Evolutionary conservation across 1,140 invertebrate species (phyloP).

Genomic region (Bilobella aurantiaca): DNA sequence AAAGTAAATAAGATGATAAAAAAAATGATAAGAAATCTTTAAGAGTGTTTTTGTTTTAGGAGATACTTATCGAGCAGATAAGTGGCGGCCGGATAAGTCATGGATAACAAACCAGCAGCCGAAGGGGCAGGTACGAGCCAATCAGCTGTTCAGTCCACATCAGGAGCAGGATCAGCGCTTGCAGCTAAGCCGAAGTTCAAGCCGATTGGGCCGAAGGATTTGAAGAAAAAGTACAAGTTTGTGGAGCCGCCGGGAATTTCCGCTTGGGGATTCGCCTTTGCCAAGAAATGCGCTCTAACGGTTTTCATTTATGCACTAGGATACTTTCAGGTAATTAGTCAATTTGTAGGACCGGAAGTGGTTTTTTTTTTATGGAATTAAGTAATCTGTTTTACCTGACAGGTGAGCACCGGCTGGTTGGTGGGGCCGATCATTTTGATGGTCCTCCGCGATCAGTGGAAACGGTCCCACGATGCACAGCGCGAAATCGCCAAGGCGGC

Average conservation of each 20-base stretch:
- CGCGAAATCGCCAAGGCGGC: constrained; percentile 67
- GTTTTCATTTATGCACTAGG: constrained; percentile 29
- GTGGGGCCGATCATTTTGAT: constrained; percentile 67
- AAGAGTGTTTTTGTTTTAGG: too few species aligned
- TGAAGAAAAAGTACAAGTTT: constrained; percentile 32
- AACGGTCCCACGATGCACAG: constrained; percentile 59
- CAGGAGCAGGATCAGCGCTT: not conserved
- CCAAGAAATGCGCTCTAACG: constrained; percentile 30
- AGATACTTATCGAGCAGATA: too few species aligned
- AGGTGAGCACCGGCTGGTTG: constrained; percentile 76
- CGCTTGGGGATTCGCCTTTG: constrained; percentile 29
- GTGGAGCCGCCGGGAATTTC: constrained; percentile 31
- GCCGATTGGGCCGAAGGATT: constrained; percentile 19
- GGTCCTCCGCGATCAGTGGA: constrained; percentile 66
- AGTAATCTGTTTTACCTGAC: constrained; percentile 36
- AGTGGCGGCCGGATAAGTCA: too few species aligned
- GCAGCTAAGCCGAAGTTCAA: constrained; percentile 8
- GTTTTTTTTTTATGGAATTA: not conserved
- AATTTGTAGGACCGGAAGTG: not conserved
- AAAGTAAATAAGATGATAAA: too few species aligned
- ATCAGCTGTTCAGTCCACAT: constrained; percentile 1
- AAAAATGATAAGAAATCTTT: too few species aligned
- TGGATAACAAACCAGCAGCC: too few species aligned
- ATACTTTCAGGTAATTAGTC: constrained; percentile 29
- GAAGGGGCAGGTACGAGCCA: not conserved